Conservation (phyloP, 1,140 invertebrate genomes). For the Heliconius melpomene region DNA sequence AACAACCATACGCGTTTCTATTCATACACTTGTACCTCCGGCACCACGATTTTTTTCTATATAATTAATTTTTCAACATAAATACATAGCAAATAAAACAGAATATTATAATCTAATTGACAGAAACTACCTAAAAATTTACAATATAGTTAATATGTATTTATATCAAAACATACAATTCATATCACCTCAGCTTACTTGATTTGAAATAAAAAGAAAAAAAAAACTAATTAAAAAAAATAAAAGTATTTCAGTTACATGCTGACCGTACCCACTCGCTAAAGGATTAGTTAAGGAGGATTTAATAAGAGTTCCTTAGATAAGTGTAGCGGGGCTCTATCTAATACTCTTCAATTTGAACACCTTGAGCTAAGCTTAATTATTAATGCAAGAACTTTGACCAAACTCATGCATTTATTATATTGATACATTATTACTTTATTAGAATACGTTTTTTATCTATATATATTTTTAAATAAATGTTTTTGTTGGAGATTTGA, state of each 20-base stretch:
- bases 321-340: slow-evolving; percentile 70
- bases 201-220: not conserved
- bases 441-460: not conserved
- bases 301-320: slow-evolving; percentile 78
- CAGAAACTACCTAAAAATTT: too few relatives aligned
- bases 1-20: too few relatives aligned
- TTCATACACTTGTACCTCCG: too few relatives aligned
- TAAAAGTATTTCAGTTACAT: slow-evolving; percentile 33
- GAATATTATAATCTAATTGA: too few relatives aligned
- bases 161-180: too few relatives aligned
- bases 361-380: slow-evolving; percentile 27
- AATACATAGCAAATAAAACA: too few relatives aligned
- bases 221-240: not conserved
- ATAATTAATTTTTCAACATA: too few relatives aligned
- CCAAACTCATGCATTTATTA: not conserved
- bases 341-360: slow-evolving; percentile 62
- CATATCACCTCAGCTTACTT: too few relatives aligned
- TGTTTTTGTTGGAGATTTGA: not conserved
- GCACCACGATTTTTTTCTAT: too few relatives aligned
- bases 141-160: too few relatives aligned
- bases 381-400: not conserved
- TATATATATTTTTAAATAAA: not conserved
- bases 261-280: slow-evolving; percentile 51
- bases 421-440: slow-evolving; percentile 4
- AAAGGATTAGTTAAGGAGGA: slow-evolving; percentile 77